phyloP scores from a whole-genome alignment of 1,140 invertebrate species.

The Atta cephalotes region DNA sequence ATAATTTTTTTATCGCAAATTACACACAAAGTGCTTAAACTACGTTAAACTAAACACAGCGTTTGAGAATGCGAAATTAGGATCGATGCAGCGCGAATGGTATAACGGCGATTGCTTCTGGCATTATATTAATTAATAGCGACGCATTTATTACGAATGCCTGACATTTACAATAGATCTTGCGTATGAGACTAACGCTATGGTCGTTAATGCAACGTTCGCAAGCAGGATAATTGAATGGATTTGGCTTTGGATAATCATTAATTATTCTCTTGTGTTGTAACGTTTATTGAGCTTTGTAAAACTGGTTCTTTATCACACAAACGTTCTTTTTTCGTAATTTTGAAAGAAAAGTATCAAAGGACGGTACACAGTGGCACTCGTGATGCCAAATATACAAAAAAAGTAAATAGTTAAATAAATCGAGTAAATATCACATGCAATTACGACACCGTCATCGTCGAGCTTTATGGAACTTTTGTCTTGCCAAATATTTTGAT shows the following conservation, averaged over 20 bases:
- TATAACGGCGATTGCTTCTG: constrained; percentile 43
- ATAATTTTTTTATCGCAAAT: constrained; percentile 47
- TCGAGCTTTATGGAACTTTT: too few species aligned
- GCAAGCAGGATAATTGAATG: constrained; percentile 48
- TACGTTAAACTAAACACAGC: constrained; percentile 36
- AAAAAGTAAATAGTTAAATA: too few species aligned
- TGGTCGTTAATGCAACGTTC: constrained; percentile 38
- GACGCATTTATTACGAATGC: constrained; percentile 58
- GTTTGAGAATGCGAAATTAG: constrained; percentile 47
- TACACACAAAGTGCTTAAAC: neutral
- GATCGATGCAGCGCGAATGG: constrained; percentile 29
- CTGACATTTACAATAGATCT: constrained; percentile 57
- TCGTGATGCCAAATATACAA: too few species aligned
- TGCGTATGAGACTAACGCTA: constrained; percentile 53
- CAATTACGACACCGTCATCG: too few species aligned
- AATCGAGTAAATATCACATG: too few species aligned
- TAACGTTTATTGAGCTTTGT: neutral
- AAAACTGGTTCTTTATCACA: neutral
- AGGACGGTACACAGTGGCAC: too few species aligned
- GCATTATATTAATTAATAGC: constrained; percentile 61
- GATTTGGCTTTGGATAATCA: constrained; percentile 32
- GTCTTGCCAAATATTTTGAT: too few species aligned
- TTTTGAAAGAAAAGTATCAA: neutral
- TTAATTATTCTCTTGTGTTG: constrained; percentile 29
- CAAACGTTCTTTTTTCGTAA: too few species aligned